Conservation (phyloP, 2,888 invertebrate species). For the Imbricaverruca yamaguchii region DNA sequence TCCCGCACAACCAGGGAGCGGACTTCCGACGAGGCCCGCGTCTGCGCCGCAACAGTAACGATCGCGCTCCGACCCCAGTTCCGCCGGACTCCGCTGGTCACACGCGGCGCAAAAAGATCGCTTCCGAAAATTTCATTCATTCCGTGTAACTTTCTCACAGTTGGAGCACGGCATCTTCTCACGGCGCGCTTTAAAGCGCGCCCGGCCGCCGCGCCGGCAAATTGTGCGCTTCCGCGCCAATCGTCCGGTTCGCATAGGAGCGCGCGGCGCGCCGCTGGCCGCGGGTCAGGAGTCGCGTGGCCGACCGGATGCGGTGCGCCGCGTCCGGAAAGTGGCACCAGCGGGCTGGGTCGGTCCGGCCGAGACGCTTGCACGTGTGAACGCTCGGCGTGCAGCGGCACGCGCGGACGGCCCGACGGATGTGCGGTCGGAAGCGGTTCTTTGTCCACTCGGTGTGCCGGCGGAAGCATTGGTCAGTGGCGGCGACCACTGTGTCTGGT, state of each 20-base stretch:
- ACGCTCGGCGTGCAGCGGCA: too few species aligned
- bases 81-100: not conserved
- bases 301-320: not conserved
- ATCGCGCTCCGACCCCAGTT: not conserved
- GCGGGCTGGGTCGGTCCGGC: too few species aligned
- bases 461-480: too few species aligned
- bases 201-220: not conserved
- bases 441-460: too few species aligned
- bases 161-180: not conserved
- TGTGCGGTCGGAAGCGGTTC: too few species aligned
- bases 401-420: too few species aligned
- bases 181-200: conserved; percentile 11
- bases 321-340: too few species aligned
- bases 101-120: conserved; percentile 1
- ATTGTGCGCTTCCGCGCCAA: conserved; percentile 5
- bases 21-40: too few species aligned
- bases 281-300: conserved; percentile 4
- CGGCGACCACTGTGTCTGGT: too few species aligned
- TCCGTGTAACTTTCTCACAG: conserved; percentile 19
- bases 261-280: not conserved
- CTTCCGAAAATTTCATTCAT: conserved; percentile 16
- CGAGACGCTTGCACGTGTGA: too few species aligned
- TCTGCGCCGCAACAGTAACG: not conserved
- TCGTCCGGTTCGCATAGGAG: not conserved
- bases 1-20: too few species aligned